These are phyloP conservation scores for Strigops habroptila DNA, from an alignment of 2,113 vertebrate species.

Conservation along the genomic window DNA sequence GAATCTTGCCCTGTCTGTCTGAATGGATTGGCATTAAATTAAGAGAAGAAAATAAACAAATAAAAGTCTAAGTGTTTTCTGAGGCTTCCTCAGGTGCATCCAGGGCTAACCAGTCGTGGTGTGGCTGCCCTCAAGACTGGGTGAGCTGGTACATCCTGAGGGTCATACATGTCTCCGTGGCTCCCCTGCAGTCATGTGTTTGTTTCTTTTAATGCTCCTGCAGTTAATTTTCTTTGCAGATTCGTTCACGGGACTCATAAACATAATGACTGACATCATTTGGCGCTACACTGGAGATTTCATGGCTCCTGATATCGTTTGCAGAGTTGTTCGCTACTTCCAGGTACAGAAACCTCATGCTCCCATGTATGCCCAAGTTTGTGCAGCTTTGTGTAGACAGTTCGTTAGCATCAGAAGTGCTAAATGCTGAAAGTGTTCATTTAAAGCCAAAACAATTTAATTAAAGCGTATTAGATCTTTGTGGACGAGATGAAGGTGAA, in stretches of 20 bases:
- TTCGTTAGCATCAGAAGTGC: not conserved
- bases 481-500: not conserved
- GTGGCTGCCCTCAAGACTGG: too few relatives aligned
- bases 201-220: not conserved
- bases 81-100: not conserved
- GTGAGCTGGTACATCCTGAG: accelerated
- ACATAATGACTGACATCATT: constrained; percentile 78
- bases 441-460: not conserved
- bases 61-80: not conserved
- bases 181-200: not conserved
- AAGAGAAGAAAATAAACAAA: not conserved
- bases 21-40: not conserved
- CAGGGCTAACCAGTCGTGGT: accelerated
- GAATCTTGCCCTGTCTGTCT: not conserved
- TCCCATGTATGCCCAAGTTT: not conserved
- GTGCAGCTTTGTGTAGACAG: not conserved
- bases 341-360: constrained; percentile 48
- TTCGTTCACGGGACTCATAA: constrained; percentile 75
- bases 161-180: not conserved
- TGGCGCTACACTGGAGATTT: constrained; percentile 80
- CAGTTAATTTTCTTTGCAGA: constrained; percentile 50
- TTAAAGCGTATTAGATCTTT: not conserved
- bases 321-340: constrained; percentile 70
- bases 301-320: constrained; percentile 76
- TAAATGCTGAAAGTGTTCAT: not conserved